A percentile compares a stretch with the other conserved stretches of the same genome.
phyloP scores from a whole-genome alignment of 2,113 vertebrate genomes.

The Oriolus oriolus region DNA sequence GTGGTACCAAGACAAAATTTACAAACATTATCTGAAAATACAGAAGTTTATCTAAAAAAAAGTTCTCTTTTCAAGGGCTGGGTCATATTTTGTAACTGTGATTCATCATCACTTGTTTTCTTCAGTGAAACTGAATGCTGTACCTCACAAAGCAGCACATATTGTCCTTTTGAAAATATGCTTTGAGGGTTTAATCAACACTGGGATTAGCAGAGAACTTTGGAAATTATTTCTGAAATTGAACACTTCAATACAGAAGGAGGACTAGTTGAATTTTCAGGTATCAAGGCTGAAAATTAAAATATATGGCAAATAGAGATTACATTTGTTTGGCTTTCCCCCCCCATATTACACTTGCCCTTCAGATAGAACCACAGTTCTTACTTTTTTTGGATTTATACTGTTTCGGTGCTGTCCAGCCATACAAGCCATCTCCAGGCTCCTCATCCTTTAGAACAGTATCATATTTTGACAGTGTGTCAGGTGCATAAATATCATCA shows the following conservation, averaged over 20 bases:
- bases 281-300: background rate
- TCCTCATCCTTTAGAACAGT: constrained; percentile 85
- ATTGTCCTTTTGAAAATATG: background rate
- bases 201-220: background rate
- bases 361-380: background rate
- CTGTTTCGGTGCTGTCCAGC: constrained; percentile 92
- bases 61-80: background rate
- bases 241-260: background rate
- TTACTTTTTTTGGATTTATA: constrained; percentile 78
- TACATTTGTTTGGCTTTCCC: accelerated
- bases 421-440: constrained; percentile 89
- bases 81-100: background rate
- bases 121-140: background rate
- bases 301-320: background rate
- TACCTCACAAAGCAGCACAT: background rate
- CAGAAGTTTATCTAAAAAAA: background rate
- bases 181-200: background rate
- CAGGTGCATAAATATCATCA: constrained; percentile 89
- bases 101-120: background rate
- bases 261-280: background rate
- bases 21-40: background rate
- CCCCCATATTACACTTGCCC: background rate
- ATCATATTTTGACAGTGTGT: constrained; percentile 89
- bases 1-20: background rate
- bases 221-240: background rate